Evolutionary conservation across 2,797 vertebrate species (phyloP), one percentile per base, ranked within the genome.

Genomic region (Miichthys miiuy): DNA sequence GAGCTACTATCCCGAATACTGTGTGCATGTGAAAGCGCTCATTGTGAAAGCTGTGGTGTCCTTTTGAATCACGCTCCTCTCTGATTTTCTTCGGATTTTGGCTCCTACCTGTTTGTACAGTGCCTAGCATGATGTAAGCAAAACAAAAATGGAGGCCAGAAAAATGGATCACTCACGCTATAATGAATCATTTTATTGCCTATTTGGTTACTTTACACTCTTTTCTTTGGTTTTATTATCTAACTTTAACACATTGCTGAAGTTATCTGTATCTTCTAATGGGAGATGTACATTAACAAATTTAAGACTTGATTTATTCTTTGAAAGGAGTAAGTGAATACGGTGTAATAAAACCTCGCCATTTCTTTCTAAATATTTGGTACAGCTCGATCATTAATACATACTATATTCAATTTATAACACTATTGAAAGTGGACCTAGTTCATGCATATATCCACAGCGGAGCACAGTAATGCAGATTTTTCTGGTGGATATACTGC

Each of bases 61-160:
- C 67, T 71, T 48, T 76, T 30, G 16, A 71, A 66, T 84, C 67
- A 57, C 63, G 62, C 73, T 87, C 75, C 56, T 65, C 38, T 56
- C 64, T 72, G 71, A 79, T 84, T 81, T 80, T 88, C 72, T 66
- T 88, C 79, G 62, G 64, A 75, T 80, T 81, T 75, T 75, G 85
- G 78, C 81, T 88, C 81, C 69, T 75, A 55, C 77, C 80, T 83
- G 80, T 91, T 89, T 86, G 83, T 89, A 83, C 80, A 84, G 87
- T 90, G 89, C 88, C 88, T 87, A 89, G 91, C 91, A 92, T 92
- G 90, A 92, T 80, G 85, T 86, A 87, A 90, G 90, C 89, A 88
- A 90, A 90, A 85, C 67, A 61, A 57, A 82, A 87, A 86, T 0
- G n/a, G 82, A 87, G 77, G 86, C 87, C 74, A 80, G 88, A 82